phyloP scores from a whole-genome alignment of 2,888 invertebrate species.

The Acanthosepion pharaonis region DNA sequence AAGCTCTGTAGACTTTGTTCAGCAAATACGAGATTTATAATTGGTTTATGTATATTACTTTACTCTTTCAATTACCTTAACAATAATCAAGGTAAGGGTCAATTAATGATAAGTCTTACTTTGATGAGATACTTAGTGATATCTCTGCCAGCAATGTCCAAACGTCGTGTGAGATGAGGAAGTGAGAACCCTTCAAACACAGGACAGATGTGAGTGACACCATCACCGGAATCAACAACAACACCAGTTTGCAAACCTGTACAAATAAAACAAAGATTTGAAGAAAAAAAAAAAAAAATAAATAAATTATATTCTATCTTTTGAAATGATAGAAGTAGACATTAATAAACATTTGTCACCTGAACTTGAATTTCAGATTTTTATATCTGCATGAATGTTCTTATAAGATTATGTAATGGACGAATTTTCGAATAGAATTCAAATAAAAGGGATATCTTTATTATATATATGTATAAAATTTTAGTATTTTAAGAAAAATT shows the following conservation, averaged over 20 bases:
- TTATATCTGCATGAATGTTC: neutral
- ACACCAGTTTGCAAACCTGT: slow-evolving; percentile 92
- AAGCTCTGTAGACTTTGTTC: too few species aligned
- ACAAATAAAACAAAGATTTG: slow-evolving; percentile 4
- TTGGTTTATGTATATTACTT: too few species aligned
- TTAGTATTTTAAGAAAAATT: too few species aligned
- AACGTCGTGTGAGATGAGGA: slow-evolving; percentile 92
- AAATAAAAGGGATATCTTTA: too few species aligned
- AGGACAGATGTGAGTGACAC: slow-evolving; percentile 99
- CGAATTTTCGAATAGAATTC: too few species aligned
- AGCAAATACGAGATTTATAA: too few species aligned
- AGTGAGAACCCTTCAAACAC: slow-evolving; percentile 97
- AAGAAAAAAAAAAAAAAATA: neutral
- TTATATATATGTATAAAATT: too few species aligned
- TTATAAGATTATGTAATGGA: too few species aligned
- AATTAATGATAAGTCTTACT: slow-evolving; percentile 75
- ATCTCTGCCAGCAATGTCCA: slow-evolving; percentile 98
- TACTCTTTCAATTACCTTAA: too few species aligned
- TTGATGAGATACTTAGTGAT: slow-evolving; percentile 98
- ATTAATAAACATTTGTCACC: neutral
- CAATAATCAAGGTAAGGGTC: too few species aligned
- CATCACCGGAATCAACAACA: slow-evolving; percentile 98
- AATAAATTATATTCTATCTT: neutral
- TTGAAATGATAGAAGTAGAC: neutral
- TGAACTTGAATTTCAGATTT: neutral